Base-by-base conservation (phyloP, 1,140 invertebrate genomes). In the Drosophila ananassae region DNA sequence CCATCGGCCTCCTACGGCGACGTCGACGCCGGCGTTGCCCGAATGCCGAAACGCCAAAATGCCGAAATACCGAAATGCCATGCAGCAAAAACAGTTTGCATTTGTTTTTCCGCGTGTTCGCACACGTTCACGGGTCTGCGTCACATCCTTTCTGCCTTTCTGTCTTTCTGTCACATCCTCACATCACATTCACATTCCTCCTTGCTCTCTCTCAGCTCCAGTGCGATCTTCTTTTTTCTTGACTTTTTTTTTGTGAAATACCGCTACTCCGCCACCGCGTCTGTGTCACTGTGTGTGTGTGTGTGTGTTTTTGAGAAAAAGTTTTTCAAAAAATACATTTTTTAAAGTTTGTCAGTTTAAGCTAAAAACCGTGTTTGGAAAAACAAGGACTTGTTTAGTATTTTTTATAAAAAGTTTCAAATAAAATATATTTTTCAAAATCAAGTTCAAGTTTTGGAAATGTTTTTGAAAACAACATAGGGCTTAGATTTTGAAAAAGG, bases 31-130 rank as follows among this genome's bases (percentile, higher is more conserved):
- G 57, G 12, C 59, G 63, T 22, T 24, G 24, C 59, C 62, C 25
- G 25, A 28, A 28, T 5, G 41, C 41, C 34, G 34, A 37, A 21
- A 17, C 41, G 63, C 46, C 63, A 44, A 44, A 44, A 44, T 24
- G 25, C 63, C 24, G 59, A 66, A 66, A 30, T 51, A 28, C 62
- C 62, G 62, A 50, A 50, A 51, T 67, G 50, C 71, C 73, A 73
- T 91, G 81, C 80, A 85, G 85, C 83, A 87, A 89, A 84, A 91
- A 91, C 82, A 91, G 89, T 91, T 91, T 91, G 77, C 90, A 91
- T 91, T 91, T 91, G 90, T 90, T 91, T 91, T 91, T 91, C 90
- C 89, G 90, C 90, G 90, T 91, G 89, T 83, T 90, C 90, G 90
- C 90, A 91, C 90, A 91, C 85, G 90, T 83, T 89, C 83, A 87